Base-by-base conservation (phyloP, 2,888 invertebrate genomes). In the Himalopsyche japonica region DNA sequence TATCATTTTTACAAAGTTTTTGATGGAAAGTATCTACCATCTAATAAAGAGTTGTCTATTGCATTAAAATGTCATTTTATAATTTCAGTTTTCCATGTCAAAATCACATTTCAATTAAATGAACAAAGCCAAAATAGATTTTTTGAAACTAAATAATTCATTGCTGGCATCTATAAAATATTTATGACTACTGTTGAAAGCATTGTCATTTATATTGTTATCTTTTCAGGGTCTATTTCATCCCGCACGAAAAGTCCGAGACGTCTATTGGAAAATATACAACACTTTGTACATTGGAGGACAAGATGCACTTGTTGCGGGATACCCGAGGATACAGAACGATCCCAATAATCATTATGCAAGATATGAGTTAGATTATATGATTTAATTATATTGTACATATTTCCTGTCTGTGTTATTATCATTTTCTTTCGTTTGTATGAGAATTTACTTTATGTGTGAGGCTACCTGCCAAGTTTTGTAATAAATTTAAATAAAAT, bases 241-340 rank as follows among this genome's bases (percentile, higher is more conserved):
- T 92, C 99, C 99, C 0, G 99, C 99, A 8, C 93, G 99, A 84
- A 99, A 99, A 93, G 99, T 99, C 0, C 95, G 99, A 37, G 99
- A 99, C 90, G 99, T 99, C 0, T 99, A 99, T 90, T 99, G 99
- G 99, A 99, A 99, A 92, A 98, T 99, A 88, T 99, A 99, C 92
- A 99, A 99, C 92, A 98, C 99, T 0, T 93, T 99, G 82, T 99
- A 99, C 89, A 99, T 99, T 88, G 99, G 99, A 34, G 99, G 98
- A 8, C 99, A 99, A 91, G 99, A 99, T 90, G 97, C 99, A 0
- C 93, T 99, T 81, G 98, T 99, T 37, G 98, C 98, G 77, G 98
- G 98, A 20, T 99, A 98, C 91, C 99, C 99, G n/a, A 93, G 98
- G 88, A 97, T 99, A 90, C 95, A 95, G 87, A 98, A 99, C 90